A percentile compares a stretch with the other conserved stretches of the same genome.
These are phyloP conservation scores for Pyrrhia umbra DNA, from an alignment of 2,888 invertebrate species.

Conservation along the genomic window DNA sequence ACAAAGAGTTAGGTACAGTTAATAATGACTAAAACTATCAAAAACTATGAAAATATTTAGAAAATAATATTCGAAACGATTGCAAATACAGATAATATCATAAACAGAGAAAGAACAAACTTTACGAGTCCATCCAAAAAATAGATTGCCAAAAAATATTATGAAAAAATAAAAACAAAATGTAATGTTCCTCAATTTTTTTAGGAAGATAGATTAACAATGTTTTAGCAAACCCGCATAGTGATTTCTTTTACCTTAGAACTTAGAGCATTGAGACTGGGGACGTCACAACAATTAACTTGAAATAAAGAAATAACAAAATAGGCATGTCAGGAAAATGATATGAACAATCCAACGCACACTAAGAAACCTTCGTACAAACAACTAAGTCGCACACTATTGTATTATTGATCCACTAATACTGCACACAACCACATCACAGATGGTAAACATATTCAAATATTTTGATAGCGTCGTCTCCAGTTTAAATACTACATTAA, in stretches of 20 bases:
- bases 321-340: no score
- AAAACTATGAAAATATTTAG: background rate
- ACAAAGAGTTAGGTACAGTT: background rate
- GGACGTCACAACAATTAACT: background rate
- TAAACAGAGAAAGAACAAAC: conserved; percentile 54
- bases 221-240: conserved; percentile 49
- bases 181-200: conserved; percentile 54
- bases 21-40: conserved; percentile 4
- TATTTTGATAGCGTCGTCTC: conserved; percentile 12
- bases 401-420: no score
- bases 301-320: background rate
- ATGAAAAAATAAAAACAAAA: conserved; percentile 30
- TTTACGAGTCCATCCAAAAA: conserved; percentile 77
- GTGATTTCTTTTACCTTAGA: conserved; percentile 60
- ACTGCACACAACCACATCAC: background rate
- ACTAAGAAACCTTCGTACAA: background rate
- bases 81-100: conserved; percentile 1
- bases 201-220: conserved; percentile 29
- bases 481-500: conserved; percentile 35
- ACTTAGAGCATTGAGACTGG: conserved; percentile 62
- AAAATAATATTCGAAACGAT: background rate
- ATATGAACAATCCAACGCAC: background rate
- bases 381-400: background rate
- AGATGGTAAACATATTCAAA: background rate
- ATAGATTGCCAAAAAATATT: conserved; percentile 65